These are phyloP conservation scores for Podarcis cretensis DNA, from an alignment of 2,113 vertebrate species.

Conservation along the genomic window DNA sequence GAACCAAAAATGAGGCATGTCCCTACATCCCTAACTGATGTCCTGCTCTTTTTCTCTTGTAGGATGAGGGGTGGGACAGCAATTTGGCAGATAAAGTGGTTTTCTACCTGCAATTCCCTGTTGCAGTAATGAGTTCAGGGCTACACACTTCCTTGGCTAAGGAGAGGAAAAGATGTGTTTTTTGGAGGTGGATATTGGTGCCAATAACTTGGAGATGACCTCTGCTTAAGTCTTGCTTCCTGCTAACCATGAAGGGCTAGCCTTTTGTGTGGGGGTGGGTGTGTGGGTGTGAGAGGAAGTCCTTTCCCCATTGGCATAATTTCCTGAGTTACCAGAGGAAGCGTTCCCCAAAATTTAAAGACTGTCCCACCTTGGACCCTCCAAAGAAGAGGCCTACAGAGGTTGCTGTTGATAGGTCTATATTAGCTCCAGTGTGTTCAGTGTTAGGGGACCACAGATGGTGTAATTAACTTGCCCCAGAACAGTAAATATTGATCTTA, in stretches of 20 bases:
- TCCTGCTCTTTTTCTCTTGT: background rate
- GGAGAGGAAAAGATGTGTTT: background rate
- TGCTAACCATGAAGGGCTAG: background rate
- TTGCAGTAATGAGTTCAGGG: background rate
- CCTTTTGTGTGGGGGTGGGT: background rate
- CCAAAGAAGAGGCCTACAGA: background rate
- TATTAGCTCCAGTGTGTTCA: background rate
- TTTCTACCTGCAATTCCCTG: background rate
- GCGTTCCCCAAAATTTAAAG: background rate
- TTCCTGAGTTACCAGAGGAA: background rate
- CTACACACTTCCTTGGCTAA: background rate
- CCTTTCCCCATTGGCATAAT: background rate
- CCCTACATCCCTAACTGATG: too few species aligned
- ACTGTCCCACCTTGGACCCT: background rate
- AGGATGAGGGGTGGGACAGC: too few species aligned
- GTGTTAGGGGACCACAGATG: too few species aligned
- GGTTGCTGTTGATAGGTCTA: too few species aligned
- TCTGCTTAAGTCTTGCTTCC: background rate
- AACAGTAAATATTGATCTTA: background rate
- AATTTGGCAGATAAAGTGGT: background rate
- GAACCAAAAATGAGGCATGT: too few species aligned
- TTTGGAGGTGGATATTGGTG: background rate
- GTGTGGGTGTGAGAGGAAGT: background rate
- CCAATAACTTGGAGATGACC: too few species aligned
- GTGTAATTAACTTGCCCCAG: too few species aligned